Evolutionary conservation across 2,888 invertebrate genomes (phyloP).

Genomic region (Bibio marci): DNA sequence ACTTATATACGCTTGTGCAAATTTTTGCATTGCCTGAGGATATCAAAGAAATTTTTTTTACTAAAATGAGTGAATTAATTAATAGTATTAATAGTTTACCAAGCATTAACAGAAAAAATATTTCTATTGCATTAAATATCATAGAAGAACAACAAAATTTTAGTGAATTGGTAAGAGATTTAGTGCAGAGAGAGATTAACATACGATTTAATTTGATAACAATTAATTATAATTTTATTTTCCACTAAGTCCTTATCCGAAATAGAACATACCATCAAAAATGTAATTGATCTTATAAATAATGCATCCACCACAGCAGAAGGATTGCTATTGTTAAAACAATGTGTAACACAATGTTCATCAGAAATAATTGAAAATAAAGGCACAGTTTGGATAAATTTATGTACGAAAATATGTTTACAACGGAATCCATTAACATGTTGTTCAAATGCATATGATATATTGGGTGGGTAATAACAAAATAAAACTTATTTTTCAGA

Average conservation of each 20-base stretch:
- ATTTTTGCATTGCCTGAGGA: too few relatives aligned
- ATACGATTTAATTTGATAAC: not conserved
- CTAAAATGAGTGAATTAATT: conserved; percentile 15
- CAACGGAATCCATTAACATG: conserved; percentile 11
- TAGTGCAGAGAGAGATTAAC: too few relatives aligned
- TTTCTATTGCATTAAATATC: conserved; percentile 14
- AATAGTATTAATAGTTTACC: conserved; percentile 15
- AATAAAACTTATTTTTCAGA: too few relatives aligned
- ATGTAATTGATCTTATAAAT: too few relatives aligned
- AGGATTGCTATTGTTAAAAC: conserved; percentile 14
- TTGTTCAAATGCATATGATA: conserved; percentile 11
- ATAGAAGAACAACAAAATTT: conserved; percentile 17
- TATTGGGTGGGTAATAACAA: too few relatives aligned
- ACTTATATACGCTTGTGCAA: too few relatives aligned
- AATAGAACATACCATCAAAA: too few relatives aligned
- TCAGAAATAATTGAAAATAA: conserved; percentile 15
- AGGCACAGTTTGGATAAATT: conserved; percentile 14
- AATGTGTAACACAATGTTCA: conserved; percentile 14
- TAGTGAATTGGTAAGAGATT: conserved; percentile 12
- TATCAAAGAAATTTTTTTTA: too few relatives aligned
- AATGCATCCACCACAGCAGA: conserved; percentile 11
- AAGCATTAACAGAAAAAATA: conserved; percentile 9
- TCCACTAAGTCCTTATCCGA: too few relatives aligned
- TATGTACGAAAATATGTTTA: conserved; percentile 15
- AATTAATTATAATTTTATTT: not conserved